A percentile compares a stretch with the other conserved stretches of the same genome.
Evolutionary conservation across 2,888 invertebrate species (phyloP).

Genomic region (Teleiodes luculella): DNA sequence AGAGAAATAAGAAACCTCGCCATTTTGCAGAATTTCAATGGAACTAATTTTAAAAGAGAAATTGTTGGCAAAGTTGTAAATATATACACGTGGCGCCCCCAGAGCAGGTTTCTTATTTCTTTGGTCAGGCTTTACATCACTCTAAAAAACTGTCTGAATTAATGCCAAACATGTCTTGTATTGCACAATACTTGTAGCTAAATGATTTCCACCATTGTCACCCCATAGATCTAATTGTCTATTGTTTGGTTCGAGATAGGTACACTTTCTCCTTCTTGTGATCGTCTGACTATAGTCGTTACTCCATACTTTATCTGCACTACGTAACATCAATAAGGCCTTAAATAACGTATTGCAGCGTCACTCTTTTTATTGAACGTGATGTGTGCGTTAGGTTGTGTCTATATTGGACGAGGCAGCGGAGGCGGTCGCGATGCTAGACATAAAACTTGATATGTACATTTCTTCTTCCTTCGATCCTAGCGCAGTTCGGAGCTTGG

Average conservation of each 20-base stretch:
- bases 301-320: conserved; percentile 18
- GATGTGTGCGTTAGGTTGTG: conserved; percentile 2
- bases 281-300: conserved; percentile 28
- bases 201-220: background rate
- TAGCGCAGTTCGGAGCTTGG: no score
- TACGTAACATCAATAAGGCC: conserved; percentile 21
- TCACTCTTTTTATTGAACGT: background rate
- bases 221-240: background rate
- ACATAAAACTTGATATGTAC: background rate
- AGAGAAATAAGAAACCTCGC: no score
- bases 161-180: background rate
- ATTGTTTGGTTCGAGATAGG: conserved; percentile 21
- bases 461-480: no score
- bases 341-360: background rate
- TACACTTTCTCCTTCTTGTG: conserved; percentile 46
- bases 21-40: no score
- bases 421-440: background rate
- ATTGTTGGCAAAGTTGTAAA: no score
- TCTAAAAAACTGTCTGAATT: background rate
- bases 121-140: no score
- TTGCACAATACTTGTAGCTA: background rate
- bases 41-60: no score
- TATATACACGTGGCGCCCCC: no score
- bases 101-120: no score
- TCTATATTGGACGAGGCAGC: background rate